Evolutionary conservation across 2,888 invertebrate genomes (phyloP).

Genomic region (Girardia tigrina): DNA sequence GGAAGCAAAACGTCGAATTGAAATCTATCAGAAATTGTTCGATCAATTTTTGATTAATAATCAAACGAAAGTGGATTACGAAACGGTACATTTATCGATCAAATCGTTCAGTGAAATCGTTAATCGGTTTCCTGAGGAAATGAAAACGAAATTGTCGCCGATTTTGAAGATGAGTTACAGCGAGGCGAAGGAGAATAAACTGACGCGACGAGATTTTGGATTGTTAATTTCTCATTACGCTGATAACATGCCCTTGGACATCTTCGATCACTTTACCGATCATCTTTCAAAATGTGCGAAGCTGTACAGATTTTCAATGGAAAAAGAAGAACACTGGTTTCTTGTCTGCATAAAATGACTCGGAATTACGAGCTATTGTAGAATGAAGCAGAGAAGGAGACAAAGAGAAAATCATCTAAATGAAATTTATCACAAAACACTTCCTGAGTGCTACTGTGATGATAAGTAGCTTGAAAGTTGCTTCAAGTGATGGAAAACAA

Average conservation of each 20-base stretch:
- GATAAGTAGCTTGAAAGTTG: too few relatives aligned
- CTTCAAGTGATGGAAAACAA: too few relatives aligned
- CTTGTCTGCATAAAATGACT: too few relatives aligned
- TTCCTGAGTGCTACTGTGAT: too few relatives aligned
- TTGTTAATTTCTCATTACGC: conserved; percentile 11
- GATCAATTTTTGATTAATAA: background rate
- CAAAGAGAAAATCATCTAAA: too few relatives aligned
- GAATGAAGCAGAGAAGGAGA: too few relatives aligned
- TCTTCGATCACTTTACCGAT: conserved; percentile 45
- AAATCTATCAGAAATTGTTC: conserved; percentile 23
- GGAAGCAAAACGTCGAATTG: conserved; percentile 19
- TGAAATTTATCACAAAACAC: too few relatives aligned
- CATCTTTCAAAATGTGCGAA: conserved; percentile 46
- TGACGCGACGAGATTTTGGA: background rate
- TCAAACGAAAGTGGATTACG: conserved; percentile 6
- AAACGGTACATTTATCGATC: background rate
- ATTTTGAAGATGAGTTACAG: background rate
- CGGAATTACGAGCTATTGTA: too few relatives aligned
- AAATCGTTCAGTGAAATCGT: conserved; percentile 44
- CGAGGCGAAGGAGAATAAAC: background rate
- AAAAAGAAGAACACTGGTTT: too few relatives aligned
- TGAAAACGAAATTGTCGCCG: conserved; percentile 40
- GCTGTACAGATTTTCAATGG: conserved; percentile 41
- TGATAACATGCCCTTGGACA: conserved; percentile 41
- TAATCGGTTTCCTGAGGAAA: conserved; percentile 43